Conservation (phyloP, 2,888 invertebrate species). For the Electrophaes corylata region DNA sequence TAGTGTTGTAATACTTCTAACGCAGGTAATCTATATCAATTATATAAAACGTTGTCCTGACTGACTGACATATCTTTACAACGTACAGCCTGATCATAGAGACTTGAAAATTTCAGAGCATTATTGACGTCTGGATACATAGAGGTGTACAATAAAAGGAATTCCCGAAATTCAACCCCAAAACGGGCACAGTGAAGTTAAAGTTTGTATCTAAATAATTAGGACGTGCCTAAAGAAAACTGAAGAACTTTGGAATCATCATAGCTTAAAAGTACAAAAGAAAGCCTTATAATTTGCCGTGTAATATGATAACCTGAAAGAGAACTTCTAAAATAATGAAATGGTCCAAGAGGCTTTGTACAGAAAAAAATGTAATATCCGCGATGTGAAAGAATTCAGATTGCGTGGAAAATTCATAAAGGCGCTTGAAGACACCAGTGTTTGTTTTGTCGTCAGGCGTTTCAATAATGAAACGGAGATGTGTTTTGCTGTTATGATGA, state of each 20-base stretch:
- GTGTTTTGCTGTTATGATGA: background rate
- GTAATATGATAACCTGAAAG: background rate
- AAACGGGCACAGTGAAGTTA: too few relatives aligned
- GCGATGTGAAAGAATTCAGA: conserved; percentile 6
- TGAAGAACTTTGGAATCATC: background rate
- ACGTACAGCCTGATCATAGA: too few relatives aligned
- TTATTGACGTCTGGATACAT: too few relatives aligned
- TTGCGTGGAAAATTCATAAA: conserved; percentile 22
- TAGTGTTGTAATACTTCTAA: too few relatives aligned
- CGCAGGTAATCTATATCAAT: too few relatives aligned
- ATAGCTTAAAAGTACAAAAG: background rate
- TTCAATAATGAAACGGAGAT: conserved; percentile 7
- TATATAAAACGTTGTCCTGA: too few relatives aligned
- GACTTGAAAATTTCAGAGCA: too few relatives aligned
- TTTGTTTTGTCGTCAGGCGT: conserved; percentile 1
- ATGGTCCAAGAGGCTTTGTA: conserved; percentile 4
- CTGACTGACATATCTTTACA: too few relatives aligned
- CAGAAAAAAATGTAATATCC: conserved; percentile 16
- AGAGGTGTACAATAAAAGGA: too few relatives aligned
- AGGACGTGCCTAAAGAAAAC: background rate
- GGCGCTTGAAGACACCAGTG: background rate
- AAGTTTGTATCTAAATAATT: background rate
- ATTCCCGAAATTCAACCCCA: too few relatives aligned
- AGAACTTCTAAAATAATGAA: background rate
- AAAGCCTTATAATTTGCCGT: background rate